These are phyloP conservation scores for Latrodectus geometricus DNA, from an alignment of 1,140 invertebrate genomes.

Conservation along the genomic window DNA sequence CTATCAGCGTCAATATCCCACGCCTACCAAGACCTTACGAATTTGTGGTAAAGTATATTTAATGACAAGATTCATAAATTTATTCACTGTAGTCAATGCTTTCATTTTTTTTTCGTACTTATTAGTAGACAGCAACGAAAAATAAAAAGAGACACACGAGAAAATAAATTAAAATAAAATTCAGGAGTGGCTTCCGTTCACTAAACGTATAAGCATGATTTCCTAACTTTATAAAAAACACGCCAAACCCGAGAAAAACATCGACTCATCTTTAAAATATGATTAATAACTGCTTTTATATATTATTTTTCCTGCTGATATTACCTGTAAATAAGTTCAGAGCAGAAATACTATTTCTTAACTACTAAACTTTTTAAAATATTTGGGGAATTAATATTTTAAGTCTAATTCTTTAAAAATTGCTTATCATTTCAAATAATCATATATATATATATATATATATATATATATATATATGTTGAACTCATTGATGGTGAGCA, in stretches of 20 bases:
- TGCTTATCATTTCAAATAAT: too few species aligned
- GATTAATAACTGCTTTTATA: too few species aligned
- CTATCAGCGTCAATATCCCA: constrained; percentile 22
- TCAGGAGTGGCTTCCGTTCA: constrained; percentile 43
- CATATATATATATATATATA: too few species aligned
- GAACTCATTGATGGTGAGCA: too few species aligned
- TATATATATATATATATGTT: too few species aligned
- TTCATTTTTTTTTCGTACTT: background rate
- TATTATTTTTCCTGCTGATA: background rate
- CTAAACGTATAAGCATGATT: background rate
- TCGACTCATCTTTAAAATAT: background rate
- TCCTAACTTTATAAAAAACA: background rate
- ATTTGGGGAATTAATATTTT: too few species aligned
- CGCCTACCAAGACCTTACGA: constrained; percentile 1
- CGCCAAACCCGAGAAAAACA: background rate
- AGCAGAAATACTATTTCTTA: too few species aligned
- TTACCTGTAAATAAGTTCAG: background rate
- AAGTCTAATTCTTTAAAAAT: too few species aligned
- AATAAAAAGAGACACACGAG: background rate
- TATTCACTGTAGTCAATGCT: background rate
- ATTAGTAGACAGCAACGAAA: background rate
- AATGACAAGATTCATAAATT: background rate
- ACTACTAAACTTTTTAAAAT: too few species aligned
- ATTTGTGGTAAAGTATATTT: constrained; percentile 29
- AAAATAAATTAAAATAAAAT: constrained; percentile 13